Evolutionary conservation across 2,113 vertebrate genomes (phyloP).

Genomic region (Corvus hawaiiensis): DNA sequence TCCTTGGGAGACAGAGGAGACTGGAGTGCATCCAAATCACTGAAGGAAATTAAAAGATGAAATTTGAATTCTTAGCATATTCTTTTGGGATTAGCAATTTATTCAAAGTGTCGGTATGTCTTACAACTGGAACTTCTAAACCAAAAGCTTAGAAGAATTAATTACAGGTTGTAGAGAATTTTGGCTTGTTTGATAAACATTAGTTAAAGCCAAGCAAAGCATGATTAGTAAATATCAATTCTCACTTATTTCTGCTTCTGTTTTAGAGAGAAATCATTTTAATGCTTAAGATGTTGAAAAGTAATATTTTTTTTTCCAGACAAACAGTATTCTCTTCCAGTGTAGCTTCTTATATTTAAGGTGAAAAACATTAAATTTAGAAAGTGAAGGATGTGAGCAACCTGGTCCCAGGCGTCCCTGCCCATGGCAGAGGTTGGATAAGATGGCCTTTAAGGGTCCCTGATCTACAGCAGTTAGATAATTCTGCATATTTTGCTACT

Average conservation of each 20-base stretch:
- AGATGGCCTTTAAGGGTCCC: background rate
- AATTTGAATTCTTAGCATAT: background rate
- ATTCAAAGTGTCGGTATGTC: background rate
- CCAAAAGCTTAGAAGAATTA: background rate
- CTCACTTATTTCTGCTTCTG: background rate
- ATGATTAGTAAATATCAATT: background rate
- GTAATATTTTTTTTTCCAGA: background rate
- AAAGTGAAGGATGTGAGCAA: background rate
- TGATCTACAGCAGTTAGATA: background rate
- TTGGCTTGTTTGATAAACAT: background rate
- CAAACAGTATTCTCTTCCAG: background rate
- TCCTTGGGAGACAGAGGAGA: background rate
- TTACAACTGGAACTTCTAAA: background rate
- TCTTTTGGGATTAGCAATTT: background rate
- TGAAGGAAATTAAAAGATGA: background rate
- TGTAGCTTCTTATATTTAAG: background rate
- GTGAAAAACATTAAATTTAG: background rate
- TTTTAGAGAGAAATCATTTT: background rate
- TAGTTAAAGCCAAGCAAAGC: background rate
- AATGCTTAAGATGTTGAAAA: background rate
- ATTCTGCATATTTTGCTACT: background rate
- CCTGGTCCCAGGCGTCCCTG: background rate
- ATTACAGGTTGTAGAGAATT: background rate
- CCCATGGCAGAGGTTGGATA: background rate
- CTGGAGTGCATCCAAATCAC: background rate